Evolutionary conservation across 2,113 vertebrate genomes (phyloP), one percentile per base, ranked within the genome.

Genomic region (Pyrgilauda ruficollis): DNA sequence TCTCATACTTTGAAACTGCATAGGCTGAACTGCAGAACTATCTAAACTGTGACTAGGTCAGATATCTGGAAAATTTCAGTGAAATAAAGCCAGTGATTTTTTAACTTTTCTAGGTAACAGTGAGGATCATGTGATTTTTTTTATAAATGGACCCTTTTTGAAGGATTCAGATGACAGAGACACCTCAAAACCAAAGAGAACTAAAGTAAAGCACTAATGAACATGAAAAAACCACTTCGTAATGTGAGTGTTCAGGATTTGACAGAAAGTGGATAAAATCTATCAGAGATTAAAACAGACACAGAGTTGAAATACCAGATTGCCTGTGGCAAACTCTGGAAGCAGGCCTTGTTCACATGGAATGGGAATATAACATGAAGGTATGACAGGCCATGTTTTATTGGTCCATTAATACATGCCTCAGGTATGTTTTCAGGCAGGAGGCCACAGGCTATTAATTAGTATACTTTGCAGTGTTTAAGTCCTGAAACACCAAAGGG

Each of bases 361-460:
- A 97, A 94, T 83, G 80, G 69, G 90, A 96, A 72, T 95, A 92
- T 16, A 93, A 61, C 31, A 68, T 81, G 91, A 90, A 95, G 89
- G 35, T 70, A 95, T 55, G 90, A 84, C 58, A 93, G 80, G 18
- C 68, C 92, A 56, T 96, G 95, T 95, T 96, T 97, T 96, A 95
- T 79, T 63, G 47, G 86, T 89, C 83, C 87, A 91, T 97, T 97
- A 96, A 96, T 81, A 96, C 33, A 84, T 87, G 94, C 93, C 94
- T 93, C 85, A 73, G 88, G 93, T 97, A 80, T 68, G 74, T 94
- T 97, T 88, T 79, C 73, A 92, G 93, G 90, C 90, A 96, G 90
- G 79, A 93, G 52, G 89, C 96, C 70, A 94, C n/a, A 93, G 91
- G 94, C 87, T 96, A 72, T 73, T 96, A 94, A 62, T 76, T 82